Base-by-base conservation (phyloP, 2,888 invertebrate genomes). In the Agonopterix arenella region DNA sequence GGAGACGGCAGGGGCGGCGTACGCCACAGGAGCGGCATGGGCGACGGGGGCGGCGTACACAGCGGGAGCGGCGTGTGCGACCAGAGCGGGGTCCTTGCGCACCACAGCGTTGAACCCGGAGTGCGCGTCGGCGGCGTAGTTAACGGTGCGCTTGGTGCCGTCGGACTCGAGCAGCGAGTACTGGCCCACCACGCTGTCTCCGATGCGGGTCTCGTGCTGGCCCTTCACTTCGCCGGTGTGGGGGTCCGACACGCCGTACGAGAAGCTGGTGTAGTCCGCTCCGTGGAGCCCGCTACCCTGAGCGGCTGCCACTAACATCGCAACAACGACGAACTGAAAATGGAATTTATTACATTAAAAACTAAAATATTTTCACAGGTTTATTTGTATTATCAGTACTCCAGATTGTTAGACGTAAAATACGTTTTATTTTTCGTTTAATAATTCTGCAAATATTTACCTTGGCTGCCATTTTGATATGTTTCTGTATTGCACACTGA, bases 151-250 rank as follows among this genome's bases (percentile, higher is more conserved):
- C 70, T 90, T 90, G 50, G 90, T 91, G 61, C 92, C 92, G 66
- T 93, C 92, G 28, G 92, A 90, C 60, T 91, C 73, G 80, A 92
- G 69, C 50, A 86, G 79, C 4, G 85, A 86, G 80, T 86, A 86
- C 58, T 86, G 88, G 54, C 88, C 88, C 57, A 90, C 90, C 45
- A 93, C 93, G 60, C 89, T 89, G 77, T 92, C 92, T n/a, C 93
- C 93, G 56, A 85, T 80, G 53, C 93, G 91, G 52, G 90, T 90
- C 82, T 93, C 93, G 57, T 91, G 90, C 77, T 93, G 93, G 77
- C 80, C 82, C 78, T 88, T 88, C 57, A 84, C 83, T 60, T 88
- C 88, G 41, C 88, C 88, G 68, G 88, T 88, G 74, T 86, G 80
- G 36, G 88, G 88, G 73, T 88, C 88, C 37, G 83, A 73, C 49